Base-by-base conservation (phyloP, 35 echinoderm and acorn worm genomes). In the Heliocidaris tuberculata region DNA sequence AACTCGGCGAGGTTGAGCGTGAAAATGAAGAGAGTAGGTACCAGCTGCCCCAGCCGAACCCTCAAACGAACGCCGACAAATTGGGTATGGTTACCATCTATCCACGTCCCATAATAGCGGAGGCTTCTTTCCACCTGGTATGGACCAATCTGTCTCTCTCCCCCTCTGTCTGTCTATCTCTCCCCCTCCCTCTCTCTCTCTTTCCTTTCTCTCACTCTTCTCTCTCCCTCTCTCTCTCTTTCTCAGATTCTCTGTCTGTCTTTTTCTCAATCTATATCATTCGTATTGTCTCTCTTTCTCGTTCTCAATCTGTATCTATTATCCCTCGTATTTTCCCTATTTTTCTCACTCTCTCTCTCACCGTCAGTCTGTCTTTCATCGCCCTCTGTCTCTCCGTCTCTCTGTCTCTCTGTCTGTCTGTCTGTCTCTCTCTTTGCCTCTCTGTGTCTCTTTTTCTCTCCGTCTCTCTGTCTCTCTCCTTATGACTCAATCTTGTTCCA, bases 1-100 rank as follows among this genome's bases (percentile, higher is more conserved):
- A 93, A 93, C 91, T 93, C 48, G 91, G 50, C 50, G 91, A 93
- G 91, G 91, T 93, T 93, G 50, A 93, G 91, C 91, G 91, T 93
- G 91, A 93, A 93, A 93, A 93, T 93, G 91, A 93, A 93, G 31
- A 48, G 29, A 59, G 47, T 48, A 19, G 5, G 91, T 29, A n/a
- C 91, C 91, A 93, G 48, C 91, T 93, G 91, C 91, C 91, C 47
- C n/a, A 59, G 29, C 16, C 47, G n/a, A 52, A 12, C n/a, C n/a
- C 91, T 93, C 91, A 93, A 93, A 93, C 31, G 91, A 32, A 13
- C 91, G 91, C 91, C 91, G 91, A 49, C 50, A 93, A 93, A 93
- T 92, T 92, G 90, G 47, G 49, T 47, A 92, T 29, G 91, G 48
- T 93, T 93, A 93, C 91, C 91, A 59, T 50, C 91, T 59, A 93